Evolutionary conservation across 2,797 vertebrate genomes (phyloP), one percentile per base, ranked within the genome.

Genomic region (Silurus lanzhouensis): DNA sequence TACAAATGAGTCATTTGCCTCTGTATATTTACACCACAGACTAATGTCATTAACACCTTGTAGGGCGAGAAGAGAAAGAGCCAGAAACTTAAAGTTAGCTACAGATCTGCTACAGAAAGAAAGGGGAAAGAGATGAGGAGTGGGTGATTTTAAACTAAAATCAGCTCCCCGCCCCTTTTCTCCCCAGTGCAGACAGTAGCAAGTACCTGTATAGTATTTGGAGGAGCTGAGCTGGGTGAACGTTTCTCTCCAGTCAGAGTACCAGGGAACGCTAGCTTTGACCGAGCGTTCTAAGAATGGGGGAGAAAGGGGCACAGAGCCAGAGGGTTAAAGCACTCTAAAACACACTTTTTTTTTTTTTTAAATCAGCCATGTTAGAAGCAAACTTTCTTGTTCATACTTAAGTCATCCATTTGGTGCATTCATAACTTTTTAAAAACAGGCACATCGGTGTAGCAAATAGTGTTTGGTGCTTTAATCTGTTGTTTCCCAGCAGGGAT

Each of bases 201-300:
- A 92, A 95, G 96, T 97, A 97, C 95, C 96, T 97, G 95, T 94
- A 94, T 95, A 95, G 94, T 94, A 95, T 88, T 93, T 93, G 93
- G 95, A 97, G 94, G 95, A 94, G 95, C 94, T 96, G 94, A 97
- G 94, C 92, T 96, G 95, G 94, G 93, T 95, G 94, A 97, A 92
- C 91, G 96, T 96, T 90, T 97, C 95, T 97, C 95, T 97, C 96
- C 96, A 98, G 96, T 95, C 96, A 96, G 60, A 95, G 95, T 96
- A 97, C 96, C 97, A 97, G 93, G 96, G 96, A 92, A 95, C 93
- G 95, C 94, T 97, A 96, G 96, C 96, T 95, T 97, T 97, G 95
- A 97, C 87, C 95, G 95, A 97, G 92, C 94, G 93, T 96, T 97
- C 96, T 97, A 93, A 96, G 88, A 94, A 10, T 52, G 95, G 95